Conservation (phyloP, 2,797 vertebrate genomes). For the Prunella strophiata region DNA sequence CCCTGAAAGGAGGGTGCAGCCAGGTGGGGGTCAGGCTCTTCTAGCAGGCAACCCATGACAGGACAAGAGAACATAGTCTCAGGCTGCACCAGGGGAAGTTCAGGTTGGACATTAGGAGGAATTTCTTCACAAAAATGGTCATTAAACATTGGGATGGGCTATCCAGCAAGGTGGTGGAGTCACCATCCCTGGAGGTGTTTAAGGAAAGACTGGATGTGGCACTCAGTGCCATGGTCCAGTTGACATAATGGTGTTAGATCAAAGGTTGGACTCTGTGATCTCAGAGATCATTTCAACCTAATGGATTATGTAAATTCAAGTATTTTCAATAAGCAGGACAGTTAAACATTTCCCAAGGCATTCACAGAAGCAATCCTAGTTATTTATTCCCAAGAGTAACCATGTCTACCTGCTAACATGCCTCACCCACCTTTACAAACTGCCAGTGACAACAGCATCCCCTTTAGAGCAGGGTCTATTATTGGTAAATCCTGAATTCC, state of each 20-base stretch:
- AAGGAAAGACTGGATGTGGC: not conserved
- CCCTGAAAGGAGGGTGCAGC: not conserved
- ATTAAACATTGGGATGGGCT: not conserved
- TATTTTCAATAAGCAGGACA: not conserved
- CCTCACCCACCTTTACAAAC: not conserved
- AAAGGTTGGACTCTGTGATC: not conserved
- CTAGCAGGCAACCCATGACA: too few relatives aligned
- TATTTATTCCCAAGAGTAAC: not conserved
- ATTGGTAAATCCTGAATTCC: slow-evolving; percentile 5
- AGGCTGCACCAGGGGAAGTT: not conserved
- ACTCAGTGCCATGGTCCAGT: not conserved
- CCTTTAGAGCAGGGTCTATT: not conserved
- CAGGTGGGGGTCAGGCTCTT: not conserved
- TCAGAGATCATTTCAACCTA: not conserved
- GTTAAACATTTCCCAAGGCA: not conserved
- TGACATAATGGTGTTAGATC: not conserved
- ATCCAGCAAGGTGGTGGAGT: accelerated
- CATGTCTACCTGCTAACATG: not conserved
- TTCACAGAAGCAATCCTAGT: not conserved
- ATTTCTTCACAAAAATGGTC: not conserved
- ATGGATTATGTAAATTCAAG: not conserved
- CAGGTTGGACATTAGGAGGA: not conserved
- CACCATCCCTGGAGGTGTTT: not conserved
- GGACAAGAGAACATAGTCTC: not conserved
- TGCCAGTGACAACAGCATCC: not conserved